Evolutionary conservation across 2,113 vertebrate genomes (phyloP).

Genomic region (Hystrix cristata): DNA sequence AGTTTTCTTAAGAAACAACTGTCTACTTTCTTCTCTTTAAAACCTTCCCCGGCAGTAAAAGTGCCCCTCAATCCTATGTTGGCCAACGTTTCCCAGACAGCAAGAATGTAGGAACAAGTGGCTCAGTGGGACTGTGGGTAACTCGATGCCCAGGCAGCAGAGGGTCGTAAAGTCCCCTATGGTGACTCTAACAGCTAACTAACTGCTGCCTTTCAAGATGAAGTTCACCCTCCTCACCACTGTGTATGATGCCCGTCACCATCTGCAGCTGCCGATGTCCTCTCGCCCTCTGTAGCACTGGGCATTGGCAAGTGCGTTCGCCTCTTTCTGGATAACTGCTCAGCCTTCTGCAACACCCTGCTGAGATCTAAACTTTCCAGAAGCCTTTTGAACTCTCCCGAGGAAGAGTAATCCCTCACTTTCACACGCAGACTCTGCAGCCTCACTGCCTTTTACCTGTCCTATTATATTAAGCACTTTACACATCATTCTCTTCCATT

Average conservation of each 20-base stretch:
- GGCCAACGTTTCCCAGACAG: not conserved
- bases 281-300: not conserved
- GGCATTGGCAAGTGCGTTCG: not conserved
- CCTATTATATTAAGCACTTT: not conserved
- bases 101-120: not conserved
- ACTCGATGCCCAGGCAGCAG: not conserved
- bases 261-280: not conserved
- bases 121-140: not conserved
- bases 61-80: not conserved
- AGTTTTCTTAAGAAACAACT: not conserved
- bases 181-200: not conserved
- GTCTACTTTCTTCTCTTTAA: not conserved
- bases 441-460: not conserved
- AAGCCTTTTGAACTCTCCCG: not conserved
- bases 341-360: not conserved
- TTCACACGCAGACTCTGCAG: not conserved
- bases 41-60: not conserved
- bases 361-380: not conserved
- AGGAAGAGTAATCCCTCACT: not conserved
- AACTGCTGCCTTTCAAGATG: not conserved
- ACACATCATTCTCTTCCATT: not conserved
- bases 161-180: not conserved
- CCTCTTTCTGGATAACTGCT: not conserved
- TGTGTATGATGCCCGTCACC: not conserved
- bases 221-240: not conserved